Evolutionary conservation across 2,113 vertebrate species (phyloP).

Genomic region (Sinosuthora webbiana): DNA sequence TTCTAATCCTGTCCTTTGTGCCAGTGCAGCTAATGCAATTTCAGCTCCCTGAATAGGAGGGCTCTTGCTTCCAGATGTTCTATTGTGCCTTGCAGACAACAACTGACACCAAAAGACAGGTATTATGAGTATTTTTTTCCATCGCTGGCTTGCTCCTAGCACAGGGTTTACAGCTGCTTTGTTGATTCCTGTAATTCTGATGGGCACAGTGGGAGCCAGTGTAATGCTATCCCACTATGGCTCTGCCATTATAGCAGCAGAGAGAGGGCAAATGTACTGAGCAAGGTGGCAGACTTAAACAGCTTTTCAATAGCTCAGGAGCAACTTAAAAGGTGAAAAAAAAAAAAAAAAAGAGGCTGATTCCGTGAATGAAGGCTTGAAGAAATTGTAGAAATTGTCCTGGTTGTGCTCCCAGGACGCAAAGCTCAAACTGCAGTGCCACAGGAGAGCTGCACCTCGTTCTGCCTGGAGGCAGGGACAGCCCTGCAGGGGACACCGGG

Average conservation of each 20-base stretch:
- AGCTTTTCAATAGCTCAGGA: neutral
- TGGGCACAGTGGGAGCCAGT: neutral
- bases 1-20: constrained; percentile 32
- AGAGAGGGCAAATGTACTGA: neutral
- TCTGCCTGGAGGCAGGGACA: neutral
- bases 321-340: neutral
- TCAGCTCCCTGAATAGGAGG: constrained; percentile 5
- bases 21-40: constrained; percentile 41
- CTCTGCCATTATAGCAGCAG: neutral
- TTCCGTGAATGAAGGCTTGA: neutral
- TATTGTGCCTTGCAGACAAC: constrained; percentile 43
- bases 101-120: constrained; percentile 4
- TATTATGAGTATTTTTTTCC: constrained; percentile 16
- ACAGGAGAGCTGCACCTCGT: neutral
- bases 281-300: neutral
- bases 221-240: neutral
- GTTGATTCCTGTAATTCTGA: neutral
- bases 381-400: neutral
- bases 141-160: neutral
- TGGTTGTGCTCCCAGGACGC: neutral
- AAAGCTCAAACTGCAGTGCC: neutral
- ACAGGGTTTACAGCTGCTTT: neutral
- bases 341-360: neutral
- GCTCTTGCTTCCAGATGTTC: constrained; percentile 43
- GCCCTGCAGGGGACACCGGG: neutral